These are phyloP conservation scores for Poliocrania exsul DNA, from an alignment of 2,797 vertebrate genomes.

Conservation along the genomic window DNA sequence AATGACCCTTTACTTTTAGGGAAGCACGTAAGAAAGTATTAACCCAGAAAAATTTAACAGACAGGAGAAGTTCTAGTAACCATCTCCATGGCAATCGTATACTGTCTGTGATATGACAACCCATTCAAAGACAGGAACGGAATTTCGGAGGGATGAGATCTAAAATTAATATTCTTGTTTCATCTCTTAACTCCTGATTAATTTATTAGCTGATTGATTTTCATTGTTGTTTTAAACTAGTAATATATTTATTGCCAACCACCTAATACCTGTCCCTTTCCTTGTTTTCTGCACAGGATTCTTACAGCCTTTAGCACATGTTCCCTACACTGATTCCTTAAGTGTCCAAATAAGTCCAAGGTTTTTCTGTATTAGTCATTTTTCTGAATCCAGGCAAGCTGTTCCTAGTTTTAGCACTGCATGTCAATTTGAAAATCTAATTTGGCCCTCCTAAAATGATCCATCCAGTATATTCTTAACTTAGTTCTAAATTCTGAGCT, in stretches of 20 bases:
- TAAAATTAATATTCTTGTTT: slow-evolving; percentile 15
- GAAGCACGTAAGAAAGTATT: not conserved
- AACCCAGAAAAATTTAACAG: not conserved
- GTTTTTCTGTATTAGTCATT: slow-evolving; percentile 47
- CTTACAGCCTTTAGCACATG: not conserved
- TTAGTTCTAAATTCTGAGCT: not conserved
- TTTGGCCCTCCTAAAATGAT: slow-evolving; percentile 10
- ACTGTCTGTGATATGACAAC: not conserved
- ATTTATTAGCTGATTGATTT: not conserved
- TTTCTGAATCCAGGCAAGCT: slow-evolving; percentile 32
- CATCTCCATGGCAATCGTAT: not conserved
- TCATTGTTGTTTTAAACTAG: not conserved
- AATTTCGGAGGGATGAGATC: not conserved
- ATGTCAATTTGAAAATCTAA: slow-evolving; percentile 22
- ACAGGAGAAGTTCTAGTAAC: not conserved
- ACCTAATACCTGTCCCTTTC: not conserved
- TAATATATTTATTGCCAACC: not conserved
- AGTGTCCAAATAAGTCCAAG: not conserved
- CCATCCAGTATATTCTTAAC: slow-evolving; percentile 22
- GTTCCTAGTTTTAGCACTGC: slow-evolving; percentile 25
- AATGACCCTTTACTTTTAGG: not conserved
- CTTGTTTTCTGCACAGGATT: not conserved
- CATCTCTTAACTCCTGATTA: not conserved
- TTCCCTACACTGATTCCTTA: not conserved
- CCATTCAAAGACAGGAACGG: not conserved